phyloP scores from a whole-genome alignment of 2,113 vertebrate species.

The Henicopernis longicauda region DNA sequence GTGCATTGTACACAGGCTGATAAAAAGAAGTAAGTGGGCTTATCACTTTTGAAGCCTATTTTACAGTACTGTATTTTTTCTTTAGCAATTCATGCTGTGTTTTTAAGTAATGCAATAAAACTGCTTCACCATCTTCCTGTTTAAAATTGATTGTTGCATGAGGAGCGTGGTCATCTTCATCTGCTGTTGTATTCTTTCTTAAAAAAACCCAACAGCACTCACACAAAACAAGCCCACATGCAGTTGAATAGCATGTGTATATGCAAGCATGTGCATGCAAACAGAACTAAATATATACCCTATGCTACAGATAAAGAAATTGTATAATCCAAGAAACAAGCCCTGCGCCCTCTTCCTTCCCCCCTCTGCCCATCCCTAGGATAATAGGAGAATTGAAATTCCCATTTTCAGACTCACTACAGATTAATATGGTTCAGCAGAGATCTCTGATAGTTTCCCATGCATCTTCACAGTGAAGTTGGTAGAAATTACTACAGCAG shows the following conservation, averaged over 20 bases:
- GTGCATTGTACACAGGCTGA: neutral
- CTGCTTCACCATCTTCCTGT: slow-evolving; percentile 22
- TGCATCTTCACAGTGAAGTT: slow-evolving; percentile 69
- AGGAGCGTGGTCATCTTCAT: neutral
- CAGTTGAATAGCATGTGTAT: neutral
- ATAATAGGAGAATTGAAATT: slow-evolving; percentile 41
- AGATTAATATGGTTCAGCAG: slow-evolving; percentile 68
- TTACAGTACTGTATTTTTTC: neutral
- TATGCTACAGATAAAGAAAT: neutral
- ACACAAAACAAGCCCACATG: neutral
- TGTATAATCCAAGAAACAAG: neutral
- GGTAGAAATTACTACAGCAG: slow-evolving; percentile 73
- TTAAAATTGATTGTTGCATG: slow-evolving; percentile 29
- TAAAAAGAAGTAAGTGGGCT: slow-evolving; percentile 41
- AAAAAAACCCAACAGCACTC: neutral
- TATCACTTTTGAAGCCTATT: slow-evolving; percentile 50
- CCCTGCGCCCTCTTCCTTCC: neutral
- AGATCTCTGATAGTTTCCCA: slow-evolving; percentile 72
- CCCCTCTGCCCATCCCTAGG: neutral
- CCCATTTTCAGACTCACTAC: slow-evolving; percentile 42
- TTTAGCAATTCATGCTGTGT: slow-evolving; percentile 25
- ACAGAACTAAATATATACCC: neutral
- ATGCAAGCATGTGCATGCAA: neutral
- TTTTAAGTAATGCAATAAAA: slow-evolving; percentile 57
- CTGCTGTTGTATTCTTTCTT: neutral